Evolutionary conservation across 2,113 vertebrate species (phyloP), one percentile per base, ranked within the genome.

Genomic region (Pedetes capensis): DNA sequence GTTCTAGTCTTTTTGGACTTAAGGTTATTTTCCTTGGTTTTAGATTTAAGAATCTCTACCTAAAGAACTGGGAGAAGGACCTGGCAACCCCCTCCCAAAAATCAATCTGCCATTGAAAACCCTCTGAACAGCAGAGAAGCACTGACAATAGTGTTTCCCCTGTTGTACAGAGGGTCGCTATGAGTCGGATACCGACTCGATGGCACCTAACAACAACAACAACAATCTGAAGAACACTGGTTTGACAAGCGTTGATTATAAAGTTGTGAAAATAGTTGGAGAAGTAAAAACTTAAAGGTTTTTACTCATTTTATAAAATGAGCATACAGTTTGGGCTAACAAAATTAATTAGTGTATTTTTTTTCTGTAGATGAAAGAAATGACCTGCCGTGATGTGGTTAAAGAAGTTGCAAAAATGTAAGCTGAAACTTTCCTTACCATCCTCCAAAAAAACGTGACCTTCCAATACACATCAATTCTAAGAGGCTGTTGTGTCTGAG

Each of bases 321-420:
- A n/a, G n/a, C n/a, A n/a, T n/a, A 47, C 6, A 20, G 42, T 57
- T 89, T 39, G 76, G 37, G 72, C 51, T 80, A 3, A 25, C 57
- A 89, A 17, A 69, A 79, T 63, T 93, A 47, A 78, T 10, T 87
- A n/a, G n/a, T n/a, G n/a, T 11, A 91, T 12, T 29, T 61, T 89
- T 64, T 97, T 71, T 87, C 87, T 69, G 0, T 98, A 99, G 99
- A 99, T 99, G 99, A 99, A 99, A 97, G 99, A 99, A 11, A 99
- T 99, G 99, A 99, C 99, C 5, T 99, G 99, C 96, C 98, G 99
- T 95, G 99, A 99, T 96, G 98, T 99, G 92, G 99, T 99, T 95
- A 99, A 99, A 98, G 99, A 99, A 97, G 99, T 99, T 91, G 99
- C 99, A 42, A 99, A 99, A 98, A 99, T 99, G 99, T 99, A 99